These are phyloP conservation scores for Pseudolycoriella hygida DNA, from an alignment of 2,888 invertebrate genomes.

Conservation along the genomic window DNA sequence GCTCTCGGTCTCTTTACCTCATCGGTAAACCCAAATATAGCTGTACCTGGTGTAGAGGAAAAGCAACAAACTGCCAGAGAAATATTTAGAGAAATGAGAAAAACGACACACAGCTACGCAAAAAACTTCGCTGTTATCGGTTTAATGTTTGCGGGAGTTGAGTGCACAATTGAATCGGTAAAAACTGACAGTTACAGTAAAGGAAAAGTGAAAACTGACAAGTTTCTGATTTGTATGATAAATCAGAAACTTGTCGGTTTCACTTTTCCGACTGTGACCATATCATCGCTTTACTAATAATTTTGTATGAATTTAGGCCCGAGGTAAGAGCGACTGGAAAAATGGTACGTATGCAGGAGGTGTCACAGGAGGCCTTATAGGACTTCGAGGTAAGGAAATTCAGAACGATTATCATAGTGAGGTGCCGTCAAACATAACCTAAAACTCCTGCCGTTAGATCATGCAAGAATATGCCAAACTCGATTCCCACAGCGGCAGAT, in stretches of 20 bases:
- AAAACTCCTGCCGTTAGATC: too few relatives aligned
- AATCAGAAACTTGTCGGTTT: not conserved
- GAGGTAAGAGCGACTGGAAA: conserved; percentile 91
- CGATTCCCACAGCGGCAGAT: too few relatives aligned
- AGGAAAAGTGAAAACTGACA: too few relatives aligned
- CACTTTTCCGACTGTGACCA: too few relatives aligned
- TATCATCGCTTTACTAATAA: too few relatives aligned
- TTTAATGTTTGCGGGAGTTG: conserved; percentile 81
- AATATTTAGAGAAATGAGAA: conserved; percentile 82
- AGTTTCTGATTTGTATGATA: too few relatives aligned
- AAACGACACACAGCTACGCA: conserved; percentile 78
- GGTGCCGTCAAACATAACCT: too few relatives aligned
- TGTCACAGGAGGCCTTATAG: conserved; percentile 83
- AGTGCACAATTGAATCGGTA: conserved; percentile 88
- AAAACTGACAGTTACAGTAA: too few relatives aligned
- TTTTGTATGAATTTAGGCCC: conserved; percentile 34
- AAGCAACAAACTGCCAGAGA: conserved; percentile 71
- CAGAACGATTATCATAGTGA: too few relatives aligned
- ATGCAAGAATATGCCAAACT: too few relatives aligned
- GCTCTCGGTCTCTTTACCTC: conserved; percentile 93
- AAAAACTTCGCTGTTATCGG: conserved; percentile 97
- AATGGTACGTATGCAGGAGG: conserved; percentile 93
- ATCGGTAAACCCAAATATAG: conserved; percentile 80
- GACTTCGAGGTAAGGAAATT: conserved; percentile 35
- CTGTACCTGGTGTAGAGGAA: conserved; percentile 40